A percentile compares a stretch with the other conserved stretches of the same genome.
Evolutionary conservation across 2,797 vertebrate genomes (phyloP).

Genomic region (Scleropages formosus): DNA sequence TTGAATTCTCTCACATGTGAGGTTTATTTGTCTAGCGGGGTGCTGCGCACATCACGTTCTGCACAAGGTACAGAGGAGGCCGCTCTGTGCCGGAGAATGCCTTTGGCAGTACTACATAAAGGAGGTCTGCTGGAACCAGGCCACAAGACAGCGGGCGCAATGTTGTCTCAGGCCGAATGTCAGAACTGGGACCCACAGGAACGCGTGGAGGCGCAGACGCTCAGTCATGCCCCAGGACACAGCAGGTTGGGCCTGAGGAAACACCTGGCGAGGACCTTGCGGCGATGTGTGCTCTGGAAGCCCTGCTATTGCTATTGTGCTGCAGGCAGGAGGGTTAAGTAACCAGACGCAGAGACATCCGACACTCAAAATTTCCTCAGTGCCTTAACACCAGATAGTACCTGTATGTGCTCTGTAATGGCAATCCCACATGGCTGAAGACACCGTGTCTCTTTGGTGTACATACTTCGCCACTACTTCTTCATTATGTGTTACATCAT

Average conservation of each 20-base stretch:
- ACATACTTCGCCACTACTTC: too few species aligned
- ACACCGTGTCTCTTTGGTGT: not conserved
- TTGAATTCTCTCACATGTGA: conserved; percentile 30
- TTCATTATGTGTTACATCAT: too few species aligned
- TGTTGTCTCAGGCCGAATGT: conserved; percentile 6
- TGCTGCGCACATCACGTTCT: not conserved
- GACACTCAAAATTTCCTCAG: conserved; percentile 26
- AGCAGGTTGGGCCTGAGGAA: conserved; percentile 42
- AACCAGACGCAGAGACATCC: conserved; percentile 26
- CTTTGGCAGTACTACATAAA: conserved; percentile 32
- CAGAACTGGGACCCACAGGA: conserved; percentile 50
- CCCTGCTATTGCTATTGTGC: conserved; percentile 18
- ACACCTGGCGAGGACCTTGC: conserved; percentile 47
- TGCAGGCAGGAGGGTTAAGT: conserved; percentile 38
- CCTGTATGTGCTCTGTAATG: conserved; percentile 34
- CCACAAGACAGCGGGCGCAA: not conserved
- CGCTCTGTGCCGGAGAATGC: not conserved
- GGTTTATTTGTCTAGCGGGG: conserved; percentile 45
- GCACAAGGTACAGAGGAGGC: not conserved
- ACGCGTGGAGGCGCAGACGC: conserved; percentile 49
- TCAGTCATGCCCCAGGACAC: conserved; percentile 44
- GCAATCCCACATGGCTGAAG: conserved; percentile 35
- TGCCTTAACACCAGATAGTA: conserved; percentile 19
- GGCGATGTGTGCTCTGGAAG: conserved; percentile 34
- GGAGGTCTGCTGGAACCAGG: not conserved